These are phyloP conservation scores for Anableps anableps DNA, from an alignment of 2,797 vertebrate genomes.

Conservation along the genomic window DNA sequence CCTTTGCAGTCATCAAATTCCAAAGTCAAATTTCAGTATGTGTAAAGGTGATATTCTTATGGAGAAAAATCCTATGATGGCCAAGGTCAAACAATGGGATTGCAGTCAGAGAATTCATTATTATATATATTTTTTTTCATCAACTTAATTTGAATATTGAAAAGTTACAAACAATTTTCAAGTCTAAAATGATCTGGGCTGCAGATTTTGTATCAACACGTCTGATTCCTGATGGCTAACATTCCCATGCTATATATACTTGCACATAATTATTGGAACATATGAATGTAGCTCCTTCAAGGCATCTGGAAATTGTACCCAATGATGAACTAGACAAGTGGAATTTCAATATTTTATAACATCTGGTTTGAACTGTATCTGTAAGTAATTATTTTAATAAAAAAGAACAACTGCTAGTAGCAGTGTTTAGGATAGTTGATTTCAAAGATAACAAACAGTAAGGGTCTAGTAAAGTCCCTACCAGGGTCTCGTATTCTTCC, in stretches of 20 bases:
- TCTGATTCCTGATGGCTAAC: background rate
- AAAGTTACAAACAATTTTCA: background rate
- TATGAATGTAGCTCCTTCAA: background rate
- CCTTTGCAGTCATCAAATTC: too few species aligned
- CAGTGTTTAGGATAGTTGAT: background rate
- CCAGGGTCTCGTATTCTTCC: background rate
- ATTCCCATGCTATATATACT: background rate
- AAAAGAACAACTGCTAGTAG: background rate
- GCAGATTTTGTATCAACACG: background rate
- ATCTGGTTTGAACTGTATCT: background rate
- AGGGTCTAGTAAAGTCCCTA: background rate
- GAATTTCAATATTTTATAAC: background rate
- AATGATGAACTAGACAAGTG: background rate
- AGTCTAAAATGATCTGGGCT: background rate
- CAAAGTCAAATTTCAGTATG: too few species aligned
- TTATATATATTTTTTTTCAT: slow-evolving; percentile 47
- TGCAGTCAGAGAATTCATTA: slow-evolving; percentile 48
- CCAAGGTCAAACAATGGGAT: background rate
- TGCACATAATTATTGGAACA: background rate
- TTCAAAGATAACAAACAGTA: background rate
- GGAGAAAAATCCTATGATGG: background rate
- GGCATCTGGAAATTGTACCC: background rate
- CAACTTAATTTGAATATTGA: slow-evolving; percentile 41
- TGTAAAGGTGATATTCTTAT: background rate
- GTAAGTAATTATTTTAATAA: background rate